These are phyloP conservation scores for Peromyscus aztecus DNA, from an alignment of 2,797 vertebrate genomes.

Conservation along the genomic window DNA sequence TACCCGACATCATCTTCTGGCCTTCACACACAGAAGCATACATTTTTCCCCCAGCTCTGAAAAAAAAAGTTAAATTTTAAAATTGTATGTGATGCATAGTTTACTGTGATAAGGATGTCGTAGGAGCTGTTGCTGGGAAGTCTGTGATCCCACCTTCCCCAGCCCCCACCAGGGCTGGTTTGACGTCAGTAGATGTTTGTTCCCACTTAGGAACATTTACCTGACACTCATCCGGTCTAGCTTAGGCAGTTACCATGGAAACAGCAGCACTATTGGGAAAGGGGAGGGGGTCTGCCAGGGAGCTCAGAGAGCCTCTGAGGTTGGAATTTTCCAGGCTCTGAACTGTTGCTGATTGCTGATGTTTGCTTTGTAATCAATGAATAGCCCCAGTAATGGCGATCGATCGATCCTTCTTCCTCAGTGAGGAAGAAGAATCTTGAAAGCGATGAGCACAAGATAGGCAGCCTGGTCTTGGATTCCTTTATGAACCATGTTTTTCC, in stretches of 20 bases:
- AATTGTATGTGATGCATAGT: background rate
- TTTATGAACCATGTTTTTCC: background rate
- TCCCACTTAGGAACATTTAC: background rate
- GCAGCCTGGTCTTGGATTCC: background rate
- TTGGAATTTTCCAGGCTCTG: slow-evolving; percentile 54
- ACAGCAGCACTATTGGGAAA: background rate
- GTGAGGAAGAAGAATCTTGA: accelerated
- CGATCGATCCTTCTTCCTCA: background rate
- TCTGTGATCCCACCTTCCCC: background rate
- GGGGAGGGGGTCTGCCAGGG: background rate
- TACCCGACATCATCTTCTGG: background rate
- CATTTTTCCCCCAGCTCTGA: background rate
- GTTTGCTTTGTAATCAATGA: background rate
- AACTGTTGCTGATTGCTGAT: background rate
- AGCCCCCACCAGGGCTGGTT: background rate
- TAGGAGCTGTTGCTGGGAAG: accelerated
- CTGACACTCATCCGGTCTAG: background rate
- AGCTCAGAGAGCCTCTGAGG: background rate
- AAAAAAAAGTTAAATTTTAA: background rate
- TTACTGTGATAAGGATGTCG: background rate
- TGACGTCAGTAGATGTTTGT: background rate
- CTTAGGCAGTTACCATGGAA: slow-evolving; percentile 40
- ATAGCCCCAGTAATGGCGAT: accelerated
- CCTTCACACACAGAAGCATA: background rate
- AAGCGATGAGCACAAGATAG: accelerated